These are phyloP conservation scores for Leptobrachium leishanense DNA, from an alignment of 2,113 vertebrate genomes.

Conservation along the genomic window DNA sequence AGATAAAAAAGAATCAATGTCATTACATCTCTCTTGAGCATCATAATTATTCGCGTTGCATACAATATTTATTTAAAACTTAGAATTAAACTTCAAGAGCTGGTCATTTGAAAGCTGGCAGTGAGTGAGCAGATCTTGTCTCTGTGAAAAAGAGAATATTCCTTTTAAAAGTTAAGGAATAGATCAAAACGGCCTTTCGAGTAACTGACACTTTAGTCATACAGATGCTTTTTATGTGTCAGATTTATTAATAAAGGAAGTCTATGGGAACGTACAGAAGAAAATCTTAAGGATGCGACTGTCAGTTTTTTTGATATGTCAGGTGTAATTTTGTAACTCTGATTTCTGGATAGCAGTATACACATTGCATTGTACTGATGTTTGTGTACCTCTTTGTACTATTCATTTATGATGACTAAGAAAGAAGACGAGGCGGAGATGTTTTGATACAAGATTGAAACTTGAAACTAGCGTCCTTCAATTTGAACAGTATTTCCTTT, in stretches of 20 bases:
- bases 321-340: conserved; percentile 91
- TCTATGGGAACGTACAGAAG: conserved; percentile 79
- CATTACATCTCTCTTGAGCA: conserved; percentile 79
- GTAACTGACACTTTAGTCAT: conserved; percentile 96
- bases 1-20: conserved; percentile 84
- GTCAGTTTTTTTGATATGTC: conserved; percentile 88
- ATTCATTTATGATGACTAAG: conserved; percentile 73
- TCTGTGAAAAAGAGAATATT: conserved; percentile 96
- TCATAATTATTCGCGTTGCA: conserved; percentile 87
- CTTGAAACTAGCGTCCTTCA: conserved; percentile 79
- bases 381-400: conserved; percentile 81
- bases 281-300: conserved; percentile 78
- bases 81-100: conserved; percentile 85
- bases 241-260: conserved; percentile 98
- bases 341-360: conserved; percentile 89
- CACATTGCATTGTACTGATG: conserved; percentile 72
- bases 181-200: conserved; percentile 91
- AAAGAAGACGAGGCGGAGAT: conserved; percentile 73
- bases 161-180: conserved; percentile 92
- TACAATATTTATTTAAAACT: conserved; percentile 98
- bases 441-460: conserved; percentile 80
- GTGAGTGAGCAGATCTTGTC: conserved; percentile 86
- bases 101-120: conserved; percentile 92
- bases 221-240: conserved; percentile 96
- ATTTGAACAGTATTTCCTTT: conserved; percentile 77